Base-by-base conservation (phyloP, 2,888 invertebrate species). In the Frankliniella intonsa region DNA sequence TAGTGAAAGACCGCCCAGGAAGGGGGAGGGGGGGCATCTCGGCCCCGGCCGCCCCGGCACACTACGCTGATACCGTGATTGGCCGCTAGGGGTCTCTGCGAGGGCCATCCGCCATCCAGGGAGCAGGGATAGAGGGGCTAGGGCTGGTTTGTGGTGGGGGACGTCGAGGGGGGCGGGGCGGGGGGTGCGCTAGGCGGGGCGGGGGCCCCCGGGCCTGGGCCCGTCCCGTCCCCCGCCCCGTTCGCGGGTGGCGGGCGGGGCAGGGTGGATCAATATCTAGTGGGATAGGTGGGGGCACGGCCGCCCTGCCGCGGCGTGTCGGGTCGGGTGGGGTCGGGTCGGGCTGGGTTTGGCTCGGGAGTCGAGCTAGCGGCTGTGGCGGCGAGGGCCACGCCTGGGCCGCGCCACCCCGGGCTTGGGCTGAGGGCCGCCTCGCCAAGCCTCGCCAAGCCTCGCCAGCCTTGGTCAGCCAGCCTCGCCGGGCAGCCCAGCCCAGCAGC, bases 81-180 rank as follows among this genome's bases (percentile, higher is more conserved):
- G 69, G 25, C 69, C 69, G 69, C 69, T 10, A 76, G 69, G 69
- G 69, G 69, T 22, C 69, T 76, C 69, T 76, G 69, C 25, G 69
- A 22, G 12, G 69, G 22, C 25, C 69, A 55, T 14, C 69, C 69
- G 22, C 69, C 69, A 1, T 9, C 69, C 25, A 76, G 25, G 22
- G 25, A 38, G 38, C 38, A 38, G 69, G 22, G 25, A 9, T 9
- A 25, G 69, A 9, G 3, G 38, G 38, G 38, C 38, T 55, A 7
- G 69, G 69, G 69, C 11, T 9, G 25, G 22, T 11, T n/a, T n/a
- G 69, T 22, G 22, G 69, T n/a, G 9, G 22, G 22, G 69, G 25
- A 38, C 5, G 38, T 38, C 38, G 38, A 38, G 55, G 3, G 17
- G 55, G 55, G 55, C 12, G 55, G 0, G 14, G 55, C 55, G 17